phyloP scores from a whole-genome alignment of 2,888 invertebrate species.

The Prostheceraeus crozeri region DNA sequence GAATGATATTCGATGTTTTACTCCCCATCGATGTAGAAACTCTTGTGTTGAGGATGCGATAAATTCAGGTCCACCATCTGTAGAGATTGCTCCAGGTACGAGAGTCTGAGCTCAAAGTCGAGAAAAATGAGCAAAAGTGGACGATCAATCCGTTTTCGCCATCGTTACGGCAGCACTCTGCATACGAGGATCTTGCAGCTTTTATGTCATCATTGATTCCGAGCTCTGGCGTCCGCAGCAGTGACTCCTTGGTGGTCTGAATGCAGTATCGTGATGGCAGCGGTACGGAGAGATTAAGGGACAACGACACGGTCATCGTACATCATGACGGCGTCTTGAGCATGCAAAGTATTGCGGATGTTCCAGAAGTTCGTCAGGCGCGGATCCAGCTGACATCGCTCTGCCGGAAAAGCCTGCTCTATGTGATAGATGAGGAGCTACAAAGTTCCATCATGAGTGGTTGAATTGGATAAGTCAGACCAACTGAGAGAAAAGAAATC shows the following conservation, averaged over 20 bases:
- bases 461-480: no score
- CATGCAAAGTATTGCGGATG: slow-evolving; percentile 3
- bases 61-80: slow-evolving; percentile 42
- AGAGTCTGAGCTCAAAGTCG: no score
- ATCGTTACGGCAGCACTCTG: slow-evolving; percentile 11
- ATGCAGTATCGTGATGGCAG: background rate
- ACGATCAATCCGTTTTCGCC: no score
- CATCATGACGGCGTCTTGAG: background rate
- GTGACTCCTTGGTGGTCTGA: slow-evolving; percentile 14
- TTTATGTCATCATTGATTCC: slow-evolving; percentile 42
- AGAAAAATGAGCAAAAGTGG: slow-evolving; percentile 16
- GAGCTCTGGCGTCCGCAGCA: slow-evolving; percentile 40
- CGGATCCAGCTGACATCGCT: no score
- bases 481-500: no score
- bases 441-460: no score
- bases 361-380: no score
- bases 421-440: no score
- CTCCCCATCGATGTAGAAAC: slow-evolving; percentile 41
- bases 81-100: slow-evolving; percentile 41
- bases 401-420: no score
- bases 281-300: background rate
- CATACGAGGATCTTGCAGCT: background rate
- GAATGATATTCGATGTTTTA: slow-evolving; percentile 40
- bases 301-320: slow-evolving; percentile 13
- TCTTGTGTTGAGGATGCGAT: slow-evolving; percentile 39